Conservation (phyloP, 2,113 vertebrate species). For the Sphyrna mokarran region DNA sequence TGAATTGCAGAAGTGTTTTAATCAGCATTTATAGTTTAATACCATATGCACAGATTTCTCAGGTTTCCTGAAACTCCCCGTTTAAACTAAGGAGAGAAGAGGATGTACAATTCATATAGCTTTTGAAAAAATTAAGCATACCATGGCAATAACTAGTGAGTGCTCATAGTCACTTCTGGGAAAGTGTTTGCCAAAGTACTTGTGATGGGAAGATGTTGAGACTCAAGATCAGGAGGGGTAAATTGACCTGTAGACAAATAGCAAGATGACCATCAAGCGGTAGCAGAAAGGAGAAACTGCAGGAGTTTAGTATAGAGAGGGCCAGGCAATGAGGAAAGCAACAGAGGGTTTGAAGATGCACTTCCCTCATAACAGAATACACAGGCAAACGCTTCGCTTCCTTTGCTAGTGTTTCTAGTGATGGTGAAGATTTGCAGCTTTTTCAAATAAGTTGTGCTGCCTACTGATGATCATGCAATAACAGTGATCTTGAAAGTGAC, state of each 20-base stretch:
- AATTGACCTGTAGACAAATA: neutral
- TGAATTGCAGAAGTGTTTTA: neutral
- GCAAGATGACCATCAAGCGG: neutral
- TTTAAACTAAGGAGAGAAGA: no score
- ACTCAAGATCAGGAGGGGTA: neutral
- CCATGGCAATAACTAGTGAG: neutral
- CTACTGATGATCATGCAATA: neutral
- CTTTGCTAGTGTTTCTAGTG: neutral
- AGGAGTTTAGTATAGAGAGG: neutral
- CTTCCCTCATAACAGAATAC: neutral
- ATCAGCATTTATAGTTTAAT: neutral
- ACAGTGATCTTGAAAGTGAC: neutral
- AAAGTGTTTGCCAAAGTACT: neutral
- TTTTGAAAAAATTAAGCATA: neutral
- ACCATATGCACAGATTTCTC: no score
- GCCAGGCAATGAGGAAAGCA: neutral
- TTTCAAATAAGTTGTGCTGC: neutral
- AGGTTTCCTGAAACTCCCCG: no score
- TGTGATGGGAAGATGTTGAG: neutral
- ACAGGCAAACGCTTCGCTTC: neutral
- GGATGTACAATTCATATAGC: no score
- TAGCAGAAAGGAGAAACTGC: neutral
- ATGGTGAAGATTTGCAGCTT: neutral
- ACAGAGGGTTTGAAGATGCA: neutral
- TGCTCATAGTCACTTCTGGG: neutral